These are phyloP conservation scores for Heliconius charithonia DNA, from an alignment of 2,888 invertebrate genomes.

Conservation along the genomic window DNA sequence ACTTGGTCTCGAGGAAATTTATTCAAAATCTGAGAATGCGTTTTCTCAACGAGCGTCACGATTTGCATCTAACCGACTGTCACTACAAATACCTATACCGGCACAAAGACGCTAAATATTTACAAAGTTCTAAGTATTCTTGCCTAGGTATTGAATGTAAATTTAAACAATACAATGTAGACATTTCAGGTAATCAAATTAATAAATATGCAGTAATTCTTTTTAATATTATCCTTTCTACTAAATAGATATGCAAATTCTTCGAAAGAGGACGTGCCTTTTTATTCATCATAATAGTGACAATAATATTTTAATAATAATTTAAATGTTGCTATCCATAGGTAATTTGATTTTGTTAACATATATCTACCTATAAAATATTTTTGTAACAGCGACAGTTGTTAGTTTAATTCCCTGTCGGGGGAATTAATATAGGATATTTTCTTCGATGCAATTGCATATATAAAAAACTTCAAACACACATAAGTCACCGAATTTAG, in stretches of 20 bases:
- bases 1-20: slow-evolving; percentile 54
- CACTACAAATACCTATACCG: neutral
- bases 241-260: neutral
- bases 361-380: no score
- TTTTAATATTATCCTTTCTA: neutral
- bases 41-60: slow-evolving; percentile 34
- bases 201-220: neutral
- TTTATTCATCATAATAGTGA: neutral
- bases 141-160: neutral
- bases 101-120: neutral
- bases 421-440: no score
- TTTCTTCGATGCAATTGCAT: no score
- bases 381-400: no score
- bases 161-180: neutral
- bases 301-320: no score
- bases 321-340: neutral
- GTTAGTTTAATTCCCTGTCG: no score
- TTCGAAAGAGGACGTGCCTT: no score
- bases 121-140: neutral
- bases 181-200: neutral
- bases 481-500: neutral
- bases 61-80: slow-evolving; percentile 37
- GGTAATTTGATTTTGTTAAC: neutral
- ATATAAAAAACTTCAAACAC: neutral
- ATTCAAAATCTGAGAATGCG: slow-evolving; percentile 45